A percentile compares a stretch with the other conserved stretches of the same genome.
Conservation (phyloP, 2,888 invertebrate genomes). For the Frankliniella fusca region DNA sequence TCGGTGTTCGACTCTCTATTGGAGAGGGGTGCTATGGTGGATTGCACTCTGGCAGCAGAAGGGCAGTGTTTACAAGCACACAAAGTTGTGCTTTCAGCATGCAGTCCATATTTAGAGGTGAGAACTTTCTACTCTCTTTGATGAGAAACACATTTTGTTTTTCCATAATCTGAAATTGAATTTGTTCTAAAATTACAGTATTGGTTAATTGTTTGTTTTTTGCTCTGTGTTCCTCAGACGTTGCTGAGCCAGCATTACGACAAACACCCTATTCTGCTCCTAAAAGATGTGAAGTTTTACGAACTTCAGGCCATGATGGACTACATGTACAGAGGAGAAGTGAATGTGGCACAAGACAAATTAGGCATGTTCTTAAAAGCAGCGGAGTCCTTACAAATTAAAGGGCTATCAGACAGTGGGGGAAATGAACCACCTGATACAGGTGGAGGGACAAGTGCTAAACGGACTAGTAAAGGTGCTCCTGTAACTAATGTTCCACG, state of each 20-base stretch:
- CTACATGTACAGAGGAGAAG: slow-evolving; percentile 89
- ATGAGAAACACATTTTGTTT: too few species aligned
- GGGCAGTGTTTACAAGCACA: slow-evolving; percentile 86
- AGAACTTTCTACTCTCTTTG: neutral
- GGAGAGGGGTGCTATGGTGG: slow-evolving; percentile 84
- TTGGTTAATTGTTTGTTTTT: slow-evolving; percentile 27
- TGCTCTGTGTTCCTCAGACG: slow-evolving; percentile 56
- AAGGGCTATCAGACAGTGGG: slow-evolving; percentile 78
- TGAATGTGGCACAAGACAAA: slow-evolving; percentile 88
- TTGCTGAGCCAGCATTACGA: slow-evolving; percentile 82
- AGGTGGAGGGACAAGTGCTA: neutral
- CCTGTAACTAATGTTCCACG: slow-evolving; percentile 1
- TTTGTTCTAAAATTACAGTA: neutral
- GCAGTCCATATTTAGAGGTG: slow-evolving; percentile 48
- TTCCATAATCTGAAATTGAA: too few species aligned
- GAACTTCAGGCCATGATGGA: slow-evolving; percentile 89
- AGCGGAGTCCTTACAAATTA: slow-evolving; percentile 85
- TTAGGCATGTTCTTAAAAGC: slow-evolving; percentile 80
- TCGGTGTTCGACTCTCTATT: slow-evolving; percentile 84
- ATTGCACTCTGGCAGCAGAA: slow-evolving; percentile 87
- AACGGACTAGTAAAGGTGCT: slow-evolving; percentile 19
- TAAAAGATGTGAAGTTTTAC: slow-evolving; percentile 86
- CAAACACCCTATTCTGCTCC: slow-evolving; percentile 85
- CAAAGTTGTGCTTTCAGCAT: slow-evolving; percentile 85
- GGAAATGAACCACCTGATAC: slow-evolving; percentile 32